These are phyloP conservation scores for Petaurus breviceps DNA, from an alignment of 2,113 vertebrate genomes.

Conservation along the genomic window DNA sequence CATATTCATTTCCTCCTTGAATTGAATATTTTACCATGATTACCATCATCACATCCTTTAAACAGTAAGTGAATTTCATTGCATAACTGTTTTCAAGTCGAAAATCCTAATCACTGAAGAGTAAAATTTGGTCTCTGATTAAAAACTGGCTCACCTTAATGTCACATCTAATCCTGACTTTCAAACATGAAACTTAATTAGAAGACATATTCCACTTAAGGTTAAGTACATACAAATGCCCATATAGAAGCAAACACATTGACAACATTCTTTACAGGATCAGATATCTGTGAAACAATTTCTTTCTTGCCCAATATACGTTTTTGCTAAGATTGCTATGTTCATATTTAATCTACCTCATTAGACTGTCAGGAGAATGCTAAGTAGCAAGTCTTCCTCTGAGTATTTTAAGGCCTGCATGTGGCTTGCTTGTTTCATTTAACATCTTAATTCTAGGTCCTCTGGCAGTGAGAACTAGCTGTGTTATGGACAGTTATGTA, in stretches of 20 bases:
- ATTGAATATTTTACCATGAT: constrained; percentile 26
- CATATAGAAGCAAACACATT: neutral
- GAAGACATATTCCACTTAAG: neutral
- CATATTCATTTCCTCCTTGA: constrained; percentile 4
- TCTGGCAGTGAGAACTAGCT: neutral
- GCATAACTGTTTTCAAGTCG: neutral
- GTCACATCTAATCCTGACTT: neutral
- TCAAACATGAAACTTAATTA: neutral
- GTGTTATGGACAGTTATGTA: neutral
- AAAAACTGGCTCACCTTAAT: neutral
- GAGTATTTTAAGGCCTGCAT: neutral
- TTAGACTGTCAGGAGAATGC: neutral
- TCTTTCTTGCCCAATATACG: neutral
- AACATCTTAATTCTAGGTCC: neutral
- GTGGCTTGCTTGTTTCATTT: neutral
- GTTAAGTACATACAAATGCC: neutral
- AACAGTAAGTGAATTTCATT: constrained; percentile 8
- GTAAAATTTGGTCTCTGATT: neutral
- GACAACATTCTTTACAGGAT: neutral
- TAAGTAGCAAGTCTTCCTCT: neutral
- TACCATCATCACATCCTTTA: neutral
- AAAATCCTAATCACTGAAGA: neutral
- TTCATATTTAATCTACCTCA: neutral
- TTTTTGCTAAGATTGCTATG: neutral
- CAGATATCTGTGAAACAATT: neutral